Conservation (phyloP, 1,140 invertebrate genomes). For the Ostrea denselamellosa region DNA sequence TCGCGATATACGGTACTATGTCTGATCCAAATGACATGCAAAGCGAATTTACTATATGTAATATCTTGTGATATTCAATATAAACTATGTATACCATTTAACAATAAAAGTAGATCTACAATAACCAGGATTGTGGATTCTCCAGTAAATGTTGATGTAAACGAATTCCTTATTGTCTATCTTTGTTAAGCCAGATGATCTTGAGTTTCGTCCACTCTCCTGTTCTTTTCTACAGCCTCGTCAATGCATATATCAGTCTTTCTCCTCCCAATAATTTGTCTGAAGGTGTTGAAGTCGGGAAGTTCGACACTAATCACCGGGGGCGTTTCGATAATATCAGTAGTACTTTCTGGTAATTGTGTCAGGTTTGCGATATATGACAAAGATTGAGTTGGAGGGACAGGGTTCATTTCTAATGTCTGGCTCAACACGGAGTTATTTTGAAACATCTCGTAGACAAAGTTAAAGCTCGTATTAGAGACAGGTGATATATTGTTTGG, state of each 20-base stretch:
- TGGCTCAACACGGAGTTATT: background rate
- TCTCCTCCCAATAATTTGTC: background rate
- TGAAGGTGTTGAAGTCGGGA: background rate
- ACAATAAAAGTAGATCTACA: too few species aligned
- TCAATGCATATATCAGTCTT: background rate
- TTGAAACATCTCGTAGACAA: background rate
- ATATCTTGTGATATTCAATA: too few species aligned
- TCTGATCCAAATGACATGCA: too few species aligned
- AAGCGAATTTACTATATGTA: too few species aligned
- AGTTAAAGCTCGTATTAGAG: background rate
- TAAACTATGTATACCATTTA: too few species aligned
- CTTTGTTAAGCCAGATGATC: too few species aligned
- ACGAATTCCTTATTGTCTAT: too few species aligned
- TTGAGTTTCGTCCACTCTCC: too few species aligned
- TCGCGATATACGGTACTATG: too few species aligned
- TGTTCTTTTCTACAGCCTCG: background rate
- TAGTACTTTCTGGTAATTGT: background rate
- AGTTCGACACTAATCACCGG: background rate
- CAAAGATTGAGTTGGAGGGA: background rate
- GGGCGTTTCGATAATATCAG: background rate
- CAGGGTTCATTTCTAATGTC: background rate
- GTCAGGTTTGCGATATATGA: background rate
- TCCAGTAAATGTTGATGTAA: too few species aligned
- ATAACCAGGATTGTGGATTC: too few species aligned
- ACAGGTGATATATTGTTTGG: background rate